Base-by-base conservation (phyloP, 1,140 invertebrate species). In the Elymnias hypermnestra region DNA sequence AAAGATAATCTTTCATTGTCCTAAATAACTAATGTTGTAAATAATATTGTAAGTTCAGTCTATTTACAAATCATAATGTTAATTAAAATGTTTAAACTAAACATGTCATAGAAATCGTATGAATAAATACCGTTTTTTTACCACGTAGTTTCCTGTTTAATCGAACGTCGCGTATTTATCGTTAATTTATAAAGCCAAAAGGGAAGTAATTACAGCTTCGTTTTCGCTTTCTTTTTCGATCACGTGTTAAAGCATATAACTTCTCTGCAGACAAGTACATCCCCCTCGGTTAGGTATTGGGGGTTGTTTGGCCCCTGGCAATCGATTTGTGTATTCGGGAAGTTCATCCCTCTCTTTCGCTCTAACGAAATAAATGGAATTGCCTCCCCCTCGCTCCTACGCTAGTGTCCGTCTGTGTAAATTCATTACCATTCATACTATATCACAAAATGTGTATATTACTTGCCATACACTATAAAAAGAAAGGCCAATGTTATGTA, bases 251-350 rank as follows among this genome's bases (percentile, higher is more conserved):
- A 57, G 56, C 52, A 45, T 53, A 44, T 29, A 29, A 29, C 3
- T 29, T 29, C 53, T 41, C 51, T 23, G 55, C 56, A 59, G 63
- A 54, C 67, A 67, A 56, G 26, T 29, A 13, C 2, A 8, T 25
- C 7, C 26, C 68, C 68, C 64, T 67, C 26, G 18, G 21, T 63
- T 63, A 59, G 61, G 53, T 53, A 74, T 75, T 66, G 63, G 65
- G 76, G 76, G 72, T 65, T 69, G 69, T 57, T 67, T 58, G 62
- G 59, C 56, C 57, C 51, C 57, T 29, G 58, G 46, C 70, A 72
- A 82, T 78, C 72, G 74, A 78, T 78, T 74, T 49, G 38, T 41
- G 53, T 61, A 81, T 75, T 77, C 65, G 70, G 76, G 54, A 66
- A 68, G 57, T 62, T 50, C 23, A 1, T 26, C 3, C 26, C 61